A percentile compares a stretch with the other conserved stretches of the same genome.
phyloP scores from a whole-genome alignment of 2,113 vertebrate species.

The Megaptera novaeangliae region DNA sequence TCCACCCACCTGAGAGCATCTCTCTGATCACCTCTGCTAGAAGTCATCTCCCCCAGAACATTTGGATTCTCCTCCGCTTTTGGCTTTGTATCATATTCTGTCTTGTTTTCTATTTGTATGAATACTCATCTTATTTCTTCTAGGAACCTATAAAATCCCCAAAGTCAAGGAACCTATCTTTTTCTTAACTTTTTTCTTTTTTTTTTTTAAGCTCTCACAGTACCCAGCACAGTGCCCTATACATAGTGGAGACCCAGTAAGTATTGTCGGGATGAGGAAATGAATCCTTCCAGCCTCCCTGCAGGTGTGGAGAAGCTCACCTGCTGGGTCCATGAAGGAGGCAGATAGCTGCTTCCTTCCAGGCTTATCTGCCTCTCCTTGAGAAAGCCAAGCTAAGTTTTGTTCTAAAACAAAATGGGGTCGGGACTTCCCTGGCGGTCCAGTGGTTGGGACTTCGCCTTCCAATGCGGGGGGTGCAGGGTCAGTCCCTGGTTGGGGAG shows the following conservation, averaged over 20 bases:
- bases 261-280: background rate
- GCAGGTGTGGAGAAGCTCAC: background rate
- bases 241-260: background rate
- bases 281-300: too few species aligned
- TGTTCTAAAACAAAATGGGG: background rate
- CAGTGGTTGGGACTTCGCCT: too few species aligned
- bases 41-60: background rate
- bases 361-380: background rate
- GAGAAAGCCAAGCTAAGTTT: background rate
- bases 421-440: too few species aligned
- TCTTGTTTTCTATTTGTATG: background rate
- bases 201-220: background rate
- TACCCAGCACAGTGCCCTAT: background rate
- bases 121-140: background rate
- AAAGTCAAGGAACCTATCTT: background rate
- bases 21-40: background rate
- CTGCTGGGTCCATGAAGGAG: background rate
- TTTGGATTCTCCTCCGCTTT: background rate
- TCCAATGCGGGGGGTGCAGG: too few species aligned
- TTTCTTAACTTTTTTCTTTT: background rate
- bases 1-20: background rate
- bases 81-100: background rate
- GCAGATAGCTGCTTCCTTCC: background rate
- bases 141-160: background rate
- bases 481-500: too few species aligned